Conservation (phyloP, 2,888 invertebrate genomes). For the Germaria angustata region DNA sequence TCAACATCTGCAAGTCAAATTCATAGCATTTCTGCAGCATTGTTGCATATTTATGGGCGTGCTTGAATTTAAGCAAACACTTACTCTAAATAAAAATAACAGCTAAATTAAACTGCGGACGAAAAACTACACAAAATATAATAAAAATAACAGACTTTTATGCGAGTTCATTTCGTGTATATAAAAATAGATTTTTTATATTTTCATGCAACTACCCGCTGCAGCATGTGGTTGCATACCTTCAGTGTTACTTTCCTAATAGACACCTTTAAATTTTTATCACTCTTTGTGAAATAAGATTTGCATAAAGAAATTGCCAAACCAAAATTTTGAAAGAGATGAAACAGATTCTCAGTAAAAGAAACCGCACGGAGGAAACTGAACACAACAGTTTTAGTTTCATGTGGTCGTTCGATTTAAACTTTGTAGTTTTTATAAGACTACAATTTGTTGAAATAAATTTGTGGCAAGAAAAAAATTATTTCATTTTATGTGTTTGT, state of each 20-base stretch:
- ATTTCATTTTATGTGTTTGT: too few species aligned
- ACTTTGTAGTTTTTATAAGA: neutral
- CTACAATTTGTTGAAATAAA: conserved; percentile 18
- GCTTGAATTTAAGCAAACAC: neutral
- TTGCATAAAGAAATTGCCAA: conserved; percentile 10
- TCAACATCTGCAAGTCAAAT: conserved; percentile 42
- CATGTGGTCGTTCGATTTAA: too few species aligned
- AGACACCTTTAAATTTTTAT: conserved; percentile 21
- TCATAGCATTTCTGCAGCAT: neutral
- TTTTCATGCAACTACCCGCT: neutral
- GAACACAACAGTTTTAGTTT: neutral
- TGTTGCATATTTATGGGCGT: neutral
- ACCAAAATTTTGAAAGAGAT: neutral
- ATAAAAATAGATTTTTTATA: neutral
- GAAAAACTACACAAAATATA: too few species aligned
- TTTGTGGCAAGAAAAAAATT: too few species aligned
- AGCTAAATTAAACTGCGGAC: too few species aligned
- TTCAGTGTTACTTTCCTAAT: neutral
- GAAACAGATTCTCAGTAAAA: neutral
- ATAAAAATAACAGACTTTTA: too few species aligned
- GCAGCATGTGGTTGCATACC: neutral
- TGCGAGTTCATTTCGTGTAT: too few species aligned
- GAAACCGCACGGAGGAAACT: neutral
- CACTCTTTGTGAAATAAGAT: neutral
- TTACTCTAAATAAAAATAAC: too few species aligned